phyloP scores from a whole-genome alignment of 2,113 vertebrate genomes.

The Leptosomus discolor region DNA sequence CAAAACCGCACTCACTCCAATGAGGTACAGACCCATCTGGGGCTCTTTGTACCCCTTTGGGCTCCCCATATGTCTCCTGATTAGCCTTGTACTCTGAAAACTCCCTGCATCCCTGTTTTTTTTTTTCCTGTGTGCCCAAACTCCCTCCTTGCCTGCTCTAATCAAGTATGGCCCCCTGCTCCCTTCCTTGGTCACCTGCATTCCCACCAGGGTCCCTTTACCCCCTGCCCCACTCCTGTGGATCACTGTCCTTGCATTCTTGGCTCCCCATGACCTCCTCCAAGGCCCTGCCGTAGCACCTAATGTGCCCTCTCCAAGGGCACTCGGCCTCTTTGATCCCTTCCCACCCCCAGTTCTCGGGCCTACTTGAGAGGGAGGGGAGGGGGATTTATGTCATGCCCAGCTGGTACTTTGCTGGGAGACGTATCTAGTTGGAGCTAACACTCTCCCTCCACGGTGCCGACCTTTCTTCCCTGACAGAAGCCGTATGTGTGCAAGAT shows the following conservation, averaged over 20 bases:
- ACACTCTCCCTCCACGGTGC: fast-evolving
- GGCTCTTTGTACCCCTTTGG: not conserved
- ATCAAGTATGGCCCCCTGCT: fast-evolving
- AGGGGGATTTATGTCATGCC: not conserved
- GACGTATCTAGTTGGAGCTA: fast-evolving
- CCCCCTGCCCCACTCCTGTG: not conserved
- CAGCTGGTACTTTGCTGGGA: not conserved
- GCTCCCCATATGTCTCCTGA: fast-evolving
- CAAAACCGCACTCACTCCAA: conserved; percentile 98
- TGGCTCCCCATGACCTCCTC: not conserved
- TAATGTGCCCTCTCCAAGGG: fast-evolving
- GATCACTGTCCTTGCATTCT: fast-evolving
- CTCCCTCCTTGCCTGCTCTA: not conserved
- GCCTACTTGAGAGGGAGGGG: fast-evolving
- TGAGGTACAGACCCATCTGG: conserved; percentile 76
- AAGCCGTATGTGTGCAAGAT: conserved; percentile 98
- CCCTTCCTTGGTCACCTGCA: not conserved
- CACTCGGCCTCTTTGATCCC: fast-evolving
- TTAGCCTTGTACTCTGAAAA: fast-evolving
- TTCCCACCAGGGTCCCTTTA: not conserved
- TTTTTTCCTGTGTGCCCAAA: fast-evolving
- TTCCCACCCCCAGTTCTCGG: not conserved
- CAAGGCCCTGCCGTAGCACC: too few species aligned
- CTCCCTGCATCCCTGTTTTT: not conserved
- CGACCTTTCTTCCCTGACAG: conserved; percentile 52